A percentile compares a stretch with the other conserved stretches of the same genome.
Evolutionary conservation across 2,113 vertebrate genomes (phyloP).

Genomic region (Scophthalmus maximus): DNA sequence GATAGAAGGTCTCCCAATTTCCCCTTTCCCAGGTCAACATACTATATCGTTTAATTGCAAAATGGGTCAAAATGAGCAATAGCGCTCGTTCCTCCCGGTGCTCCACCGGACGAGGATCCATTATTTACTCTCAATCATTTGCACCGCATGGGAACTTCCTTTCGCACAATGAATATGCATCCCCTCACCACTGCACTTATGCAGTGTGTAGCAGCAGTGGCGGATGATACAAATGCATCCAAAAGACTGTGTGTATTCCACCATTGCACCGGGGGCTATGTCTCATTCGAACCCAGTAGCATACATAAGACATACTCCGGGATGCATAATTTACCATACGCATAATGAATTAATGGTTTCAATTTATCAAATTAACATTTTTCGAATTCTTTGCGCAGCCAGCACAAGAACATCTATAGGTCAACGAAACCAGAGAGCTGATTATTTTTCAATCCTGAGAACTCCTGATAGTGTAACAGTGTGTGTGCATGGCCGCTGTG

Average conservation of each 20-base stretch:
- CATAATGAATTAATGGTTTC: conserved; percentile 42
- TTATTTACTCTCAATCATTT: conserved; percentile 64
- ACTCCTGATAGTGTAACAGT: neutral
- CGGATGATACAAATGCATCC: conserved; percentile 18
- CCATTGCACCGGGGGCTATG: conserved; percentile 4
- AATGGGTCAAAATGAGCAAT: conserved; percentile 62
- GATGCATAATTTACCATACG: conserved; percentile 12
- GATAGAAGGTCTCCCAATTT: conserved; percentile 44
- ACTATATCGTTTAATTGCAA: conserved; percentile 36
- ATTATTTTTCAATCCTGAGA: neutral
- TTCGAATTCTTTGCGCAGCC: no score
- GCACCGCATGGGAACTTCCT: conserved; percentile 51
- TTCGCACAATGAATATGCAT: conserved; percentile 48
- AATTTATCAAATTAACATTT: conserved; percentile 4
- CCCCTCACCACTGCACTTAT: conserved; percentile 19
- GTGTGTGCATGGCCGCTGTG: neutral
- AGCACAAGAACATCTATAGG: neutral
- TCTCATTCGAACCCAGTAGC: conserved; percentile 8
- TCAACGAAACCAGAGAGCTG: neutral
- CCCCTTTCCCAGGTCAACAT: conserved; percentile 50
- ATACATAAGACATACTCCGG: conserved; percentile 1
- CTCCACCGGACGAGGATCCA: conserved; percentile 33
- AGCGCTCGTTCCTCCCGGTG: conserved; percentile 26
- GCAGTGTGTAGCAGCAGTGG: conserved; percentile 10
- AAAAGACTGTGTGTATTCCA: conserved; percentile 37